Evolutionary conservation across 2,888 invertebrate genomes (phyloP), one percentile per base, ranked within the genome.

Genomic region (Heteromurus nitidus): DNA sequence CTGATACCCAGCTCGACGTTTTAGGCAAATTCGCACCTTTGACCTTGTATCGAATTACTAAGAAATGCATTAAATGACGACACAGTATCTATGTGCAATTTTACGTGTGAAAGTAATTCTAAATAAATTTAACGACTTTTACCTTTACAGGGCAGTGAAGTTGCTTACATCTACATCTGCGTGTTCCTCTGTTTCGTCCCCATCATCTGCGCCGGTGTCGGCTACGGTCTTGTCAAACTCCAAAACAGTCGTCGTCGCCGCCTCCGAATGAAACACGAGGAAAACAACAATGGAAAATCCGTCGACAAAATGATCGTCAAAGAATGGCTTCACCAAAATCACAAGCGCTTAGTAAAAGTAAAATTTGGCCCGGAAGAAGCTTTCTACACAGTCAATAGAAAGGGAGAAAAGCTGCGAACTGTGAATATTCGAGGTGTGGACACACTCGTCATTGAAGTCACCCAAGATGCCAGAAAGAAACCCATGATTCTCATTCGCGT

Each of bases 81-180:
- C n/a, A n/a, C n/a, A n/a, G n/a, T n/a, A n/a, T n/a, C n/a, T n/a
- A n/a, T n/a, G n/a, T n/a, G n/a, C n/a, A n/a, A n/a, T n/a, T n/a
- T n/a, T n/a, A n/a, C n/a, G n/a, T n/a, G n/a, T n/a, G n/a, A n/a
- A n/a, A n/a, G n/a, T n/a, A n/a, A n/a, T n/a, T n/a, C n/a, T n/a
- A n/a, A n/a, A n/a, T n/a, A n/a, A n/a, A n/a, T n/a, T n/a, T n/a
- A n/a, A n/a, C n/a, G n/a, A n/a, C n/a, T n/a, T n/a, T n/a, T n/a
- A n/a, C n/a, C n/a, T n/a, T n/a, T n/a, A 30, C 91, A 96, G 92
- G 98, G 98, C 24, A 98, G 97, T 88, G 98, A 99, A 89, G 92
- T 98, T 79, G 95, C 96, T n/a, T 99, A 96, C 91, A 98, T 99
- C 88, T 97, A 97, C 90, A 95, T 95, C 0, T 98, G 98, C 89